These are phyloP conservation scores for Petrocephalus sullivani DNA, from an alignment of 2,797 vertebrate species.

Conservation along the genomic window DNA sequence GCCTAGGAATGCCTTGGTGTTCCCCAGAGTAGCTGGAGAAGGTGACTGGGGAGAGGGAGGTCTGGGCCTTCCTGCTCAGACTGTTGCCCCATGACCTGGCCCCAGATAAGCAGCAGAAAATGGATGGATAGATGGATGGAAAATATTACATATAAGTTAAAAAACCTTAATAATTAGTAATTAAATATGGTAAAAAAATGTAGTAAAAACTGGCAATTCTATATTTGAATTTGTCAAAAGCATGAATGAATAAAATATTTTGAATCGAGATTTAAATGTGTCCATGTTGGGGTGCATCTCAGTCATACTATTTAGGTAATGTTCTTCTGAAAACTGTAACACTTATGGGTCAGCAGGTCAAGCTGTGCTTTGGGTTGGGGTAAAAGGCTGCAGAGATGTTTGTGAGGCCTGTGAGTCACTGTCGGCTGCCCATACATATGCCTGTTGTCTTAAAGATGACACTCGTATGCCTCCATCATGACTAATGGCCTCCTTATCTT, in stretches of 20 bases:
- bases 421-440: background rate
- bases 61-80: background rate
- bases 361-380: background rate
- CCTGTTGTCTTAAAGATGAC: background rate
- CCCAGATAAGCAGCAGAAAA: background rate
- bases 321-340: background rate
- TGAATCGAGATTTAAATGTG: background rate
- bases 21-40: background rate
- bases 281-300: background rate
- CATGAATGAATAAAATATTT: background rate
- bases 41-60: background rate
- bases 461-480: background rate
- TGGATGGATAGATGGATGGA: background rate
- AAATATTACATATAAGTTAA: background rate
- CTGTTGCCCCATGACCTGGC: background rate
- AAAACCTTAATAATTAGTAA: background rate
- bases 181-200: background rate
- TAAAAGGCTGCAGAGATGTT: background rate
- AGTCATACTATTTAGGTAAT: background rate
- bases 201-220: background rate
- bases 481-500: background rate
- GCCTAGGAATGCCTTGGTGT: too few species aligned
- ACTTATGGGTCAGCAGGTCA: background rate
- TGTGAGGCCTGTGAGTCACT: background rate
- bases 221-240: background rate